These are phyloP conservation scores for Littorina saxatilis DNA, from an alignment of 1,140 invertebrate species.

Conservation along the genomic window DNA sequence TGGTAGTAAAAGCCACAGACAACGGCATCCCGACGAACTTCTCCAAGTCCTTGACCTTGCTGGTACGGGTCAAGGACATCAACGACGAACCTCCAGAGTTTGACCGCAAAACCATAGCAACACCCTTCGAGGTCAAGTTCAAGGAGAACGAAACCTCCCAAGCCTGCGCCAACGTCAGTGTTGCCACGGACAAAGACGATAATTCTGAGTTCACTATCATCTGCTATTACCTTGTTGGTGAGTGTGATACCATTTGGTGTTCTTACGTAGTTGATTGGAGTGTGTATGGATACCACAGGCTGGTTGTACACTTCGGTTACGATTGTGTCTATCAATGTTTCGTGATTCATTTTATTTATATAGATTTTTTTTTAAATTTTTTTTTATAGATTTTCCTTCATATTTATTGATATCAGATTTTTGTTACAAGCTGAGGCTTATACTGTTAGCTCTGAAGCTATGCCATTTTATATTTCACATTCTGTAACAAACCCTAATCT, in stretches of 20 bases:
- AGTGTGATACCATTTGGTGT: no score
- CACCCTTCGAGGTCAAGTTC: constrained; percentile 46
- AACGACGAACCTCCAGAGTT: constrained; percentile 64
- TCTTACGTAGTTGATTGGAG: no score
- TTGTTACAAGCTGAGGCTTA: no score
- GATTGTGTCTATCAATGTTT: no score
- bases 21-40: constrained; percentile 42
- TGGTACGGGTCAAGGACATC: constrained; percentile 55
- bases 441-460: no score
- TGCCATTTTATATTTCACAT: no score
- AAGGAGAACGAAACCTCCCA: constrained; percentile 46
- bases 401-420: no score
- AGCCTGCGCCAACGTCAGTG: constrained; percentile 48
- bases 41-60: constrained; percentile 46
- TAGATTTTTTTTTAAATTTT: no score
- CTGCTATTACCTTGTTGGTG: constrained; percentile 64
- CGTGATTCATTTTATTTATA: no score
- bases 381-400: no score
- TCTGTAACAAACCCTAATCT: no score
- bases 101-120: constrained; percentile 35
- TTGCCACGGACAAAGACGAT: constrained; percentile 59
- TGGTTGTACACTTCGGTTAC: neutral
- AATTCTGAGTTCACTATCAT: constrained; percentile 55
- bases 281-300: no score
- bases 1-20: constrained; percentile 54